Evolutionary conservation across 1,140 invertebrate genomes (phyloP).

Genomic region (Drosophila ohnishii): DNA sequence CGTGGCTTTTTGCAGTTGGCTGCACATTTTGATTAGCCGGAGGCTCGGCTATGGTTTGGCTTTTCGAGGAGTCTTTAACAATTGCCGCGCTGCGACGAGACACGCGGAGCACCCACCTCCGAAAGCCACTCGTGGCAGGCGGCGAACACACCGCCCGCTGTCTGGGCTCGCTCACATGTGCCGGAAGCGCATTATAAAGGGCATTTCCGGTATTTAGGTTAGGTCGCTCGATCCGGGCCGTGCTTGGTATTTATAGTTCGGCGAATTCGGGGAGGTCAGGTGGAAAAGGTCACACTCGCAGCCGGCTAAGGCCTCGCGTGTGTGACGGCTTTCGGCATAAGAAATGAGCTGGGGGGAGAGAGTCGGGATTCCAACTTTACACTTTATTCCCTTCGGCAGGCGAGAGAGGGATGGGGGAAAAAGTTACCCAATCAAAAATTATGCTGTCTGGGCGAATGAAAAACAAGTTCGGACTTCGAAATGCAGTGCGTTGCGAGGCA

Average conservation of each 20-base stretch:
- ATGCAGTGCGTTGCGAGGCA: constrained; percentile 46
- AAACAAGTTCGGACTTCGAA: constrained; percentile 44
- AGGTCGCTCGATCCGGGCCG: constrained; percentile 9
- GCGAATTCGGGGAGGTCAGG: constrained; percentile 51
- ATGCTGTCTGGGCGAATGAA: constrained; percentile 49
- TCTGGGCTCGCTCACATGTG: constrained; percentile 66
- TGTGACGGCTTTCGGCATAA: constrained; percentile 58
- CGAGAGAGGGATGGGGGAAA: neutral
- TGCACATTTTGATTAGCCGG: constrained; percentile 77
- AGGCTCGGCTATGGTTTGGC: constrained; percentile 36
- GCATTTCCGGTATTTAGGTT: constrained; percentile 78
- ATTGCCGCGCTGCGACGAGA: constrained; percentile 47
- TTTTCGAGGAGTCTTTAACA: constrained; percentile 55
- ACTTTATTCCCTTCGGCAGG: constrained; percentile 29
- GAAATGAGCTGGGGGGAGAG: constrained; percentile 30
- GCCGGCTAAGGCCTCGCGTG: constrained; percentile 24
- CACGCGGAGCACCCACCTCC: constrained; percentile 10
- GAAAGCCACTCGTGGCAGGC: neutral
- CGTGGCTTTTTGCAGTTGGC: constrained; percentile 60
- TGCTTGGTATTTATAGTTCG: constrained; percentile 57
- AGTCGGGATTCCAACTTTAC: constrained; percentile 26
- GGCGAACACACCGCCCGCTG: constrained; percentile 14
- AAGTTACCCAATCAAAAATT: constrained; percentile 67
- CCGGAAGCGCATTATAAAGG: constrained; percentile 78
- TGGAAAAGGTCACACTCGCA: constrained; percentile 48